Percentiles rank a stretch among this genome's conserved stretches.
These are phyloP conservation scores for Tenrec ecaudatus DNA, from an alignment of 2,113 vertebrate species.

Conservation along the genomic window DNA sequence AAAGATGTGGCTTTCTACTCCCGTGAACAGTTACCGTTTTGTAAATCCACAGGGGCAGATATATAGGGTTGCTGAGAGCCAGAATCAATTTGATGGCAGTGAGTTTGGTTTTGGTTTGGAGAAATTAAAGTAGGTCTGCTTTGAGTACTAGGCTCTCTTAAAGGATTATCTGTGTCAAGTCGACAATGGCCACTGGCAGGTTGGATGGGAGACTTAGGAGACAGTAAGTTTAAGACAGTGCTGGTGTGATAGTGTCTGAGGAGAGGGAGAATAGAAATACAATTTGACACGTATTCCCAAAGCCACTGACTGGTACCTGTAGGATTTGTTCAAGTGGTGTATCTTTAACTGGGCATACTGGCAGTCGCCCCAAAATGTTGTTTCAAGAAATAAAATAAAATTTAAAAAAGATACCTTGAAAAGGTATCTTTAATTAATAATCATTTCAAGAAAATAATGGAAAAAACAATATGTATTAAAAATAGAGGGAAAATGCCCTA, in stretches of 20 bases:
- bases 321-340: not conserved
- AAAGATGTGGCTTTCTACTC: too few species aligned
- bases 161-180: not conserved
- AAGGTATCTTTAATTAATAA: not conserved
- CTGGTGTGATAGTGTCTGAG: not conserved
- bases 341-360: not conserved
- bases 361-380: too few species aligned
- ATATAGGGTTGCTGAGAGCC: too few species aligned
- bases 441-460: not conserved
- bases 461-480: not conserved
- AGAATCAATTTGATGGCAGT: too few species aligned
- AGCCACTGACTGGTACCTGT: not conserved
- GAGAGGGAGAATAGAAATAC: not conserved
- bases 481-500: not conserved
- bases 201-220: not conserved
- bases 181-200: not conserved
- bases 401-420: too few species aligned
- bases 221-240: not conserved
- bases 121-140: not conserved
- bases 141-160: not conserved
- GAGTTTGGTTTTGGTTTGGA: too few species aligned
- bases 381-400: too few species aligned
- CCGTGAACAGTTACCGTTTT: too few species aligned
- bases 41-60: too few species aligned
- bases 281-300: not conserved